Evolutionary conservation across 2,888 invertebrate species (phyloP), one percentile per base, ranked within the genome.

Genomic region (Carpatolechia fugitivella): DNA sequence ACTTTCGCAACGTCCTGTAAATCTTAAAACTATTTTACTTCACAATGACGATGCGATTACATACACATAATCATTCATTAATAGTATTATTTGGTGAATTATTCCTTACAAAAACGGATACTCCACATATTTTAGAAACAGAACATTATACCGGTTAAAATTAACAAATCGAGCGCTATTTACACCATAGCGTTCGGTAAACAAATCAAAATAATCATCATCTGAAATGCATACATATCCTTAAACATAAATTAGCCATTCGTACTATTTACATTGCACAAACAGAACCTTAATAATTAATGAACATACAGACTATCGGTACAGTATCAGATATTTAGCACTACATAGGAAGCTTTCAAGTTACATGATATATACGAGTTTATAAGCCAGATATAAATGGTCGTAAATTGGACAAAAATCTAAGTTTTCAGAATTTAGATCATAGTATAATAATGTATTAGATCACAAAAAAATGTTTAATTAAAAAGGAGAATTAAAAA

Each of bases 1-100:
- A 14, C 29, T 50, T 29, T n/a, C 38, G 29, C 8, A 38, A 29
- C 11, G n/a, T 36, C 38, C 50, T 38, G 29, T 52, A 76, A 71
- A 78, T 59, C 71, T 71, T 76, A 75, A 44, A 54, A 56, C 60
- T 24, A 24, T 24, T 24, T 63, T 78, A 78, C 60, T 74, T 74
- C 69, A 76, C 76, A 74, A 78, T 76, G 69, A 77, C 72, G 69
- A 74, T 72, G 69, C 70, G 66, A 71, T 75, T 74, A 76, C 70
- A 71, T 73, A 69, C 64, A 70, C 72, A 71, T 72, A 74, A 60
- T 64, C 69, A 66, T 63, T 73, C 74, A 67, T 72, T 70, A 70
- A 70, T 70, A 67, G 69, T 77, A 80, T 78, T 80, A 82, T 85
- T 85, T 85, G 85, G 85, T 84, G 78, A 80, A 74, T 76, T 64